phyloP scores from a whole-genome alignment of 2,888 invertebrate species.

The Drosophila nigricruria region DNA sequence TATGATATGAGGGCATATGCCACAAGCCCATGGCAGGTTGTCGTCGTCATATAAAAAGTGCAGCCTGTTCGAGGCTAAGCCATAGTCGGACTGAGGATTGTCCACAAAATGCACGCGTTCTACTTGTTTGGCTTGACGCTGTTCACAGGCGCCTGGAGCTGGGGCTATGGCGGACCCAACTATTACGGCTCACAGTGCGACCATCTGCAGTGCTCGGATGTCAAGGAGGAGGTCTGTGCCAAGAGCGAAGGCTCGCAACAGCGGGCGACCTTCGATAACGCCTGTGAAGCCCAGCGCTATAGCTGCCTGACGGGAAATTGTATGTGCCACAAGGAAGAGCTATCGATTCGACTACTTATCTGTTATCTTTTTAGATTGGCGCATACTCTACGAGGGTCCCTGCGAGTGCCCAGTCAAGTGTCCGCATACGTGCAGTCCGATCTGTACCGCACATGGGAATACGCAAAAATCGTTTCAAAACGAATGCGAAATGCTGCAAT shows the following conservation, averaged over 20 bases:
- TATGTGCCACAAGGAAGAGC: background rate
- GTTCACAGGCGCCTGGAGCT: constrained; percentile 10
- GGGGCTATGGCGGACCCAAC: constrained; percentile 8
- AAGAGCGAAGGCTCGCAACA: background rate
- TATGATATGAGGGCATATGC: constrained; percentile 41
- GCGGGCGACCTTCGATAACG: constrained; percentile 34
- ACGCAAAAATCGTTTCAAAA: constrained; percentile 26
- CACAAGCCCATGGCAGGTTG: background rate
- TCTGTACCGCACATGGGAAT: constrained; percentile 20
- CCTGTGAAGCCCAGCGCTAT: constrained; percentile 40
- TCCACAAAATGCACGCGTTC: constrained; percentile 31
- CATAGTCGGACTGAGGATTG: constrained; percentile 29
- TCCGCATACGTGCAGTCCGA: constrained; percentile 7
- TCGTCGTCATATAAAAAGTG: constrained; percentile 46
- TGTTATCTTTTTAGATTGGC: constrained; percentile 24
- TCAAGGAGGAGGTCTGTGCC: constrained; percentile 32
- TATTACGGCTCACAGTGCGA: constrained; percentile 20
- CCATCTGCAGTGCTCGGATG: constrained; percentile 15
- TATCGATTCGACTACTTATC: background rate
- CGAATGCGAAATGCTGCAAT: constrained; percentile 30
- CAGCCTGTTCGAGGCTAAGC: constrained; percentile 33
- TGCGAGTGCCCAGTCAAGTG: constrained; percentile 45
- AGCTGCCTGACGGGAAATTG: constrained; percentile 36
- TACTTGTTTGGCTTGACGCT: constrained; percentile 17
- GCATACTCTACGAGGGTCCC: constrained; percentile 28